Evolutionary conservation across 2,888 invertebrate species (phyloP).

Genomic region (Hypomecis atomaria): DNA sequence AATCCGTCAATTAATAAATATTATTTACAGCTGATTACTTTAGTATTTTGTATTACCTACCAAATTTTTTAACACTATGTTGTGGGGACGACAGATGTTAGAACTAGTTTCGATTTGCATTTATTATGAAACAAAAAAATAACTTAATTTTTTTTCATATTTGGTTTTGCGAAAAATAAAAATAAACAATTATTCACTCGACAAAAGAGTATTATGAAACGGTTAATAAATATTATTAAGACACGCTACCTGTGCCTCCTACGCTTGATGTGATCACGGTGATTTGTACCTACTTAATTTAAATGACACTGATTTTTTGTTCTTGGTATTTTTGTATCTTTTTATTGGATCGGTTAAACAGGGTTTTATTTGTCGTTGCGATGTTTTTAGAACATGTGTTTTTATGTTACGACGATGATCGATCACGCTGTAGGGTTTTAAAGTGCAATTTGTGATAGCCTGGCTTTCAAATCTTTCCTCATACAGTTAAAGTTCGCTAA

Average conservation of each 20-base stretch:
- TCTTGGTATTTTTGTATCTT: slow-evolving; percentile 42
- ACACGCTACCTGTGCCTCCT: slow-evolving; percentile 28
- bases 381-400: slow-evolving; percentile 26
- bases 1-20: too few relatives aligned
- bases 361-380: slow-evolving; percentile 47
- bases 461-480: too few relatives aligned
- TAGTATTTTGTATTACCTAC: too few relatives aligned
- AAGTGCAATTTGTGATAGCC: too few relatives aligned
- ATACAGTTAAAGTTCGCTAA: too few relatives aligned
- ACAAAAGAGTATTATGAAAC: slow-evolving; percentile 14
- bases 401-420: background rate
- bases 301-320: slow-evolving; percentile 40
- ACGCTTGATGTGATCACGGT: slow-evolving; percentile 28
- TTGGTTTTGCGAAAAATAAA: slow-evolving; percentile 4
- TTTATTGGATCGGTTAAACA: slow-evolving; percentile 53
- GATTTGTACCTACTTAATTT: slow-evolving; percentile 37
- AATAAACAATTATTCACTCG: background rate
- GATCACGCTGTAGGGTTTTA: too few relatives aligned
- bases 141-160: background rate
- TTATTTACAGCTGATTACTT: too few relatives aligned
- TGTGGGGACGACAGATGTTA: too few relatives aligned
- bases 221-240: slow-evolving; percentile 25
- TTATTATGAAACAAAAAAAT: too few relatives aligned
- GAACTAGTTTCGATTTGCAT: too few relatives aligned
- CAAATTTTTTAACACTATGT: too few relatives aligned